Conservation (phyloP, 2,888 invertebrate genomes). For the Adelphocoris suturalis region DNA sequence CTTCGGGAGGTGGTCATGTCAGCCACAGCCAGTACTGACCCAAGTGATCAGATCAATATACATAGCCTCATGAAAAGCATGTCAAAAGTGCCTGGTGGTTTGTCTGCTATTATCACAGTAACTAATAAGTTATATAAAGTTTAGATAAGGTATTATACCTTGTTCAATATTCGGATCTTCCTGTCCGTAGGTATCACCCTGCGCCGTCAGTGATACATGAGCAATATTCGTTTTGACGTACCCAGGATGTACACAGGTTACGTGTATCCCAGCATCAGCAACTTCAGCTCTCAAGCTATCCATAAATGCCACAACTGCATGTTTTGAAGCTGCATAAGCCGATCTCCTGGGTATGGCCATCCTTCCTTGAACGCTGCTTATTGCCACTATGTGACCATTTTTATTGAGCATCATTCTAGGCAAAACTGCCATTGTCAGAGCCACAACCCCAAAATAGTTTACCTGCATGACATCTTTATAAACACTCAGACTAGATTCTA, state of each 20-base stretch:
- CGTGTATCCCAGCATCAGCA: conserved; percentile 85
- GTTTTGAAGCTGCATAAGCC: conserved; percentile 95
- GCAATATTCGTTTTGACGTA: conserved; percentile 95
- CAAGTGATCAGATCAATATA: no score
- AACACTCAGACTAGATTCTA: conserved; percentile 88
- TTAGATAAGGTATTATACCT: conserved; percentile 79
- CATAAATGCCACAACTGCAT: conserved; percentile 95
- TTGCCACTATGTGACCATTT: conserved; percentile 90
- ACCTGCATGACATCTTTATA: conserved; percentile 93
- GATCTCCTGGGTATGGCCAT: conserved; percentile 92
- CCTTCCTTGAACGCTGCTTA: conserved; percentile 96
- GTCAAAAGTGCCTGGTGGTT: no score
- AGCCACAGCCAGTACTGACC: no score
- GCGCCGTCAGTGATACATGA: conserved; percentile 90
- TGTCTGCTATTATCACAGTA: no score
- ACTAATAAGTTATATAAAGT: no score
- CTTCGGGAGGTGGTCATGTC: no score
- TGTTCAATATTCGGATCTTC: conserved; percentile 46
- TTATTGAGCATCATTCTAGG: conserved; percentile 89
- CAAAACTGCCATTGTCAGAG: conserved; percentile 92
- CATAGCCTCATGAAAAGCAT: no score
- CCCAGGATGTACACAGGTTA: conserved; percentile 93
- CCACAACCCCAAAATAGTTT: conserved; percentile 96
- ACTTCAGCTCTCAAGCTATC: conserved; percentile 95
- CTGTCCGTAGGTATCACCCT: conserved; percentile 87